Base-by-base conservation (phyloP, 2,888 invertebrate species). In the Sphaerophoria rueppellii region DNA sequence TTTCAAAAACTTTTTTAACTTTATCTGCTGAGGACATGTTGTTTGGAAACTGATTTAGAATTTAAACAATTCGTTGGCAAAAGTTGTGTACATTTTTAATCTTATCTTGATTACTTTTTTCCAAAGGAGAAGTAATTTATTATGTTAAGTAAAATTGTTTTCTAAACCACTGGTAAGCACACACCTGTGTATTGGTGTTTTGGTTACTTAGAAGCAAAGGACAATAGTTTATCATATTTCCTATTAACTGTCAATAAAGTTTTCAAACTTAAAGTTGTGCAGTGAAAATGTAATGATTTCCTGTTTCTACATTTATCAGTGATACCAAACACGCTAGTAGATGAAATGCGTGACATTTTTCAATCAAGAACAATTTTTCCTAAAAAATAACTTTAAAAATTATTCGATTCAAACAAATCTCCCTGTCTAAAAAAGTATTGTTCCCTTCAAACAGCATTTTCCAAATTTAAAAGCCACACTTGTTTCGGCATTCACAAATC, bases 41-140 rank as follows among this genome's bases (percentile, higher is more conserved):
- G 58, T 72, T 72, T 43, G 50, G 16, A 65, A 78, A 78, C 78
- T 78, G 57, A 72, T 72, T 72, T 71, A 58, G 50, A 65, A 65
- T 72, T 4, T 50, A 72, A 78, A 65, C 72, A 58, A 78, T 72
- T 65, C 43, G 43, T 72, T 52, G 14, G 58, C 24, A 14, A 72
- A 65, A 78, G 72, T 78, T 78, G 32, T 52, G 72, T 58, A 55
- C 46, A 60, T 76, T 76, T 24, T 43, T 61, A 69, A 60, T 76
- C 43, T 76, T 70, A 69, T 69, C 76, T 35, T 76, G 60, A 76
- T 70, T 76, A 60, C 54, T 69, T 75, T 75, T 61, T 24, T 24
- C 24, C 52, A 67, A 52, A 67, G 16, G 16, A 9, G 5, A 67
- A 52, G 40, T 52, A 24, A 24, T 24, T 24, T 24, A 24, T 16